Percentiles rank a stretch among this genome's conserved stretches.
Conservation (phyloP, 2,797 vertebrate genomes). For the Chloroceryle amazona region DNA sequence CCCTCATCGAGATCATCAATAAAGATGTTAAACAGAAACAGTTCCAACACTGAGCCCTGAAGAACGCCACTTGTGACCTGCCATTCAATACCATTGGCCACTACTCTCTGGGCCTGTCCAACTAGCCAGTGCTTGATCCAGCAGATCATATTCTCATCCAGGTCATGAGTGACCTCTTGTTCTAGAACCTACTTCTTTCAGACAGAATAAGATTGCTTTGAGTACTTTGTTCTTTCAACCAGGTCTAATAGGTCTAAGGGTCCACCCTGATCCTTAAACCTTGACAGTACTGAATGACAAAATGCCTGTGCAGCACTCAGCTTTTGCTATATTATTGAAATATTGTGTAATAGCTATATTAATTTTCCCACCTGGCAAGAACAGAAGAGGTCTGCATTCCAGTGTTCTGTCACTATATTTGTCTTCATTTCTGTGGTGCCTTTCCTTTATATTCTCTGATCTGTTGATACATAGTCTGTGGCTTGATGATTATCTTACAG, state of each 20-base stretch:
- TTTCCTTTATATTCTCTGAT: not conserved
- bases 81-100: no score
- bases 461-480: rapidly evolving
- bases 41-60: no score
- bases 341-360: not conserved
- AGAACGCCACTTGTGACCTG: no score
- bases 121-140: no score
- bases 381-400: not conserved
- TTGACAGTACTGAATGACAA: not conserved
- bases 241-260: no score
- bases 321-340: not conserved
- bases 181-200: not conserved
- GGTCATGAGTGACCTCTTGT: not conserved
- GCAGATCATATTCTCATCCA: no score
- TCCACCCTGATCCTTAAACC: no score
- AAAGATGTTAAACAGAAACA: no score
- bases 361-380: not conserved
- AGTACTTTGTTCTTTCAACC: not conserved
- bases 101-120: no score
- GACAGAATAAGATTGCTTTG: not conserved
- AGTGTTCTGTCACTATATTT: not conserved
- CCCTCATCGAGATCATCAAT: no score
- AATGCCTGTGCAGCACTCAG: not conserved
- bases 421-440: not conserved
- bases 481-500: rapidly evolving